These are phyloP conservation scores for Syrmaticus mikado DNA, from an alignment of 2,113 vertebrate species.

Conservation along the genomic window DNA sequence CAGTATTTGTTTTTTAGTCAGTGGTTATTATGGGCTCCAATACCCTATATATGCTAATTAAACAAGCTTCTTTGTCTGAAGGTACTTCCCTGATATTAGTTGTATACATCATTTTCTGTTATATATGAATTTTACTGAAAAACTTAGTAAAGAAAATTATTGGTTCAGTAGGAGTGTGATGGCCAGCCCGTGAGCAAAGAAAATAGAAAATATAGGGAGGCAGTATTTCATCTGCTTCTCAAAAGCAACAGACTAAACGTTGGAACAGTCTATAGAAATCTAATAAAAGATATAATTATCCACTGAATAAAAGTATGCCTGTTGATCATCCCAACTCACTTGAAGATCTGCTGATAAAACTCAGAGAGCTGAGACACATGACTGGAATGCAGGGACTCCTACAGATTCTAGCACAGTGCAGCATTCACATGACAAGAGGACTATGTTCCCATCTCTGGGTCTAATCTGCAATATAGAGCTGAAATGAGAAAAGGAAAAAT, in stretches of 20 bases:
- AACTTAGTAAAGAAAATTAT: neutral
- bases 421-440: neutral
- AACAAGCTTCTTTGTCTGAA: no score
- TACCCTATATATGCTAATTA: no score
- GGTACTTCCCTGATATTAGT: no score
- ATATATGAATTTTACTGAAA: neutral
- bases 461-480: neutral
- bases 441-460: neutral
- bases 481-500: neutral
- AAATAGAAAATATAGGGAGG: neutral
- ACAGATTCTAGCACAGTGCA: neutral
- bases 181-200: neutral
- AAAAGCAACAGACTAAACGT: neutral
- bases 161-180: neutral
- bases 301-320: neutral
- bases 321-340: neutral
- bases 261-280: neutral
- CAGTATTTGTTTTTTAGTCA: no score
- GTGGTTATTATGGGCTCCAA: no score
- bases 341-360: neutral
- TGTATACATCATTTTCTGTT: neutral
- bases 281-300: neutral
- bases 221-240: neutral
- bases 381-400: neutral
- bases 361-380: neutral